Evolutionary conservation across 2,888 invertebrate genomes (phyloP).

Genomic region (Drosophila mimica): DNA sequence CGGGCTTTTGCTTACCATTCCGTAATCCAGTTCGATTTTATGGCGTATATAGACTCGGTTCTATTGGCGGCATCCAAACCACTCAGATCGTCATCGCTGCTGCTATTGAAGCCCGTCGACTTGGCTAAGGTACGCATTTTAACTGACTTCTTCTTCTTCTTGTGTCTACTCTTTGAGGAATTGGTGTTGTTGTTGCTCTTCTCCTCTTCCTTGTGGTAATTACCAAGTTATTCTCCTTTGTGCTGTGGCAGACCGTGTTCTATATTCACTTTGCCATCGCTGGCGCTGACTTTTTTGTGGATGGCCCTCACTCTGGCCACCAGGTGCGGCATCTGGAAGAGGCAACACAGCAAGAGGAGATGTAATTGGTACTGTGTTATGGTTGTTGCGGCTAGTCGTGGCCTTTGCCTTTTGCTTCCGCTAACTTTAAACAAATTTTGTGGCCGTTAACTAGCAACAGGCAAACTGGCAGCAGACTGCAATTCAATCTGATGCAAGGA

Average conservation of each 20-base stretch:
- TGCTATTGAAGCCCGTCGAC: conserved; percentile 50
- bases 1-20: conserved; percentile 89
- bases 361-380: conserved; percentile 15
- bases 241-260: conserved; percentile 35
- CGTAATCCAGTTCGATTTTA: conserved; percentile 91
- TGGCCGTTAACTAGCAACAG: conserved; percentile 66
- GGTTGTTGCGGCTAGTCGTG: conserved; percentile 14
- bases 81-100: conserved; percentile 84
- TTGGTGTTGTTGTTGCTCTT: neutral
- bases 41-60: conserved; percentile 90
- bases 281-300: conserved; percentile 36
- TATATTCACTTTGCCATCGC: conserved; percentile 48
- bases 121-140: conserved; percentile 67
- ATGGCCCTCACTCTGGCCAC: conserved; percentile 43
- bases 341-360: conserved; percentile 32
- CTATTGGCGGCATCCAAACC: conserved; percentile 85
- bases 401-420: conserved; percentile 61
- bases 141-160: neutral
- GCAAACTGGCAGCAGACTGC: conserved; percentile 15
- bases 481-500: conserved; percentile 13
- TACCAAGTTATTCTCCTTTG: conserved; percentile 52
- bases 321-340: conserved; percentile 72
- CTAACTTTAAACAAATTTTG: conserved; percentile 79
- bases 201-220: conserved; percentile 45
- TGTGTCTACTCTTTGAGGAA: conserved; percentile 3